A percentile compares a stretch with the other conserved stretches of the same genome.
Conservation (phyloP, 2,888 invertebrate genomes). For the Leptinotarsa haldemani region DNA sequence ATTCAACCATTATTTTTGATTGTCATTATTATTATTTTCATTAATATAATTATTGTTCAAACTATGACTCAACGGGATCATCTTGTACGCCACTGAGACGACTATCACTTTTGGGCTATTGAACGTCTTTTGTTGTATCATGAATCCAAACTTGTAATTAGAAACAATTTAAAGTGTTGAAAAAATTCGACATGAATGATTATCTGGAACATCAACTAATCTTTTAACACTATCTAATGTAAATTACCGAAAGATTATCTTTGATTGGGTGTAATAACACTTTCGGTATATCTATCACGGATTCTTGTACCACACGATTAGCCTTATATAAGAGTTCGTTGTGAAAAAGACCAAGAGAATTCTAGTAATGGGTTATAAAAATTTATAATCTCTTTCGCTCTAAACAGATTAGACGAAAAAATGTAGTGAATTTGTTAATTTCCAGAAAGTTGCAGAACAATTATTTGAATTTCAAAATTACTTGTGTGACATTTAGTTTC, state of each 20-base stretch:
- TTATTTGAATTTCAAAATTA: too few species aligned
- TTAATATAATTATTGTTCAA: too few species aligned
- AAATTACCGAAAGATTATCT: constrained; percentile 11
- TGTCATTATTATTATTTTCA: too few species aligned
- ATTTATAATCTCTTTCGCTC: neutral
- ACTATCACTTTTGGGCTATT: neutral
- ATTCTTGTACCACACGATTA: neutral
- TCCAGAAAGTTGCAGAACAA: neutral
- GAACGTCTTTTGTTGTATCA: constrained; percentile 3
- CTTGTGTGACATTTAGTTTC: too few species aligned
- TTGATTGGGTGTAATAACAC: constrained; percentile 12
- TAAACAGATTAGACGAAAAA: neutral
- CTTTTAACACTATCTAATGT: neutral
- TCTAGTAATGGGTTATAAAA: constrained; percentile 1
- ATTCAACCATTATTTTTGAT: too few species aligned
- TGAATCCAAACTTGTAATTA: neutral
- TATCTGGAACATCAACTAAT: constrained; percentile 20
- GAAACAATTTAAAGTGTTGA: constrained; percentile 12
- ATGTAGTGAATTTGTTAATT: neutral
- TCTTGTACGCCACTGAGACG: neutral
- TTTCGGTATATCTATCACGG: neutral
- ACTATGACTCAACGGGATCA: too few species aligned
- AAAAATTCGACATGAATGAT: constrained; percentile 18
- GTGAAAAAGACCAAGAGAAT: constrained; percentile 2
- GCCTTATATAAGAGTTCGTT: neutral